These are phyloP conservation scores for Polymixis lichenea DNA, from an alignment of 2,888 invertebrate species.

Conservation along the genomic window DNA sequence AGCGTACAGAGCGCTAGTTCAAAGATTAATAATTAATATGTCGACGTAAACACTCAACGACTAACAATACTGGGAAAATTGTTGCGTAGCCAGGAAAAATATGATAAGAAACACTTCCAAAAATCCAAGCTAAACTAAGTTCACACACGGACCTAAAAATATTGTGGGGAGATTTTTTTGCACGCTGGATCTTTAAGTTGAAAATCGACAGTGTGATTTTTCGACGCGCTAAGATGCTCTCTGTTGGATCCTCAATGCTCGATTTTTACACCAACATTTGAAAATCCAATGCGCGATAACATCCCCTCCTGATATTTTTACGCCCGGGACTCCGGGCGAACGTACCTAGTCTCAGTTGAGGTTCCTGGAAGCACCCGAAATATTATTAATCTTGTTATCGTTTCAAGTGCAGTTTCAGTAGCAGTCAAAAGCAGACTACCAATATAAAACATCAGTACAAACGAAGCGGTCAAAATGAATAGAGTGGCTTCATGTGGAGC, in stretches of 20 bases:
- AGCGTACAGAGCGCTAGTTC: slow-evolving; percentile 21
- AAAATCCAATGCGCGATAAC: too few relatives aligned
- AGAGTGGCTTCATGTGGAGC: background rate
- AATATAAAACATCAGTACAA: slow-evolving; percentile 3
- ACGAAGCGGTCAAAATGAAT: background rate
- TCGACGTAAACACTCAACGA: background rate
- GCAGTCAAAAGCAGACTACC: background rate
- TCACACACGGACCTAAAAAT: too few relatives aligned
- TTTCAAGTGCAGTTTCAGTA: background rate
- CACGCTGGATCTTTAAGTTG: too few relatives aligned
- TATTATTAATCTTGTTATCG: background rate
- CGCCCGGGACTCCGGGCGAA: too few relatives aligned
- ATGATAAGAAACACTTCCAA: background rate
- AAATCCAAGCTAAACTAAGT: background rate
- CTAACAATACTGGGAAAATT: background rate
- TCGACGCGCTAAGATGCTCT: too few relatives aligned
- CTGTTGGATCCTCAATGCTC: too few relatives aligned
- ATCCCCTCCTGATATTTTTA: too few relatives aligned
- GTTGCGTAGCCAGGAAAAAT: background rate
- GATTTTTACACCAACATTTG: too few relatives aligned
- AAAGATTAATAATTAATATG: slow-evolving; percentile 21
- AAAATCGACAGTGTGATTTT: too few relatives aligned
- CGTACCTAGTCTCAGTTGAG: too few relatives aligned
- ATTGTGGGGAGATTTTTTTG: too few relatives aligned
- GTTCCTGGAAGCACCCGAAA: background rate